phyloP scores from a whole-genome alignment of 92 coral and sea anemone species.

The Epizoanthus ramosus region DNA sequence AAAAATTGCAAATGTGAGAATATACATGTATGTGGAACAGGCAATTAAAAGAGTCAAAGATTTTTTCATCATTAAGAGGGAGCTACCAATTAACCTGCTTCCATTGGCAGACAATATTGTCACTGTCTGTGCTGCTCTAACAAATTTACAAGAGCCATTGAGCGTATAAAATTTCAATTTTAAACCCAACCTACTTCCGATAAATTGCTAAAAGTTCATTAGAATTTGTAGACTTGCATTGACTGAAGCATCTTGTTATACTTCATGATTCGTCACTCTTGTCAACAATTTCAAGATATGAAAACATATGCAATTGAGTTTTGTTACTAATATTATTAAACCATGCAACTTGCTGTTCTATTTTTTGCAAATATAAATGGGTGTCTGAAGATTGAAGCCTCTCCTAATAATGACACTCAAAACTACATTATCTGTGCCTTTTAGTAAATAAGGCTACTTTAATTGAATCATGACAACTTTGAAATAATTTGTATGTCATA shows the following conservation, averaged over 20 bases:
- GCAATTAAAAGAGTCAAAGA: constrained; percentile 40
- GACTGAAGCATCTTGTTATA: constrained; percentile 16
- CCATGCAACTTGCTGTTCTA: too few species aligned
- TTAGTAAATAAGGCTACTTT: too few species aligned
- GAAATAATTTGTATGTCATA: too few species aligned
- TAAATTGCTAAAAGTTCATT: background rate
- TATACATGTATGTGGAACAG: constrained; percentile 47
- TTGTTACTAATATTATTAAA: too few species aligned
- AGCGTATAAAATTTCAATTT: background rate
- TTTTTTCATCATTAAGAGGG: constrained; percentile 34
- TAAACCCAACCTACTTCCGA: background rate
- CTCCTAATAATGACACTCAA: too few species aligned
- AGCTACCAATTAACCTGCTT: constrained; percentile 46
- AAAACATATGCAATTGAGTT: too few species aligned
- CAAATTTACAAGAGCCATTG: constrained; percentile 48
- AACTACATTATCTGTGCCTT: too few species aligned
- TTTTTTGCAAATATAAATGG: too few species aligned
- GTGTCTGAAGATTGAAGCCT: too few species aligned
- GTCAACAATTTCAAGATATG: too few species aligned
- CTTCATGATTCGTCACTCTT: too few species aligned
- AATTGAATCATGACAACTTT: too few species aligned
- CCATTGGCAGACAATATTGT: constrained; percentile 52
- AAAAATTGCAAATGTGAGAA: constrained; percentile 45
- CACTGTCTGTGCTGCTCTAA: constrained; percentile 43
- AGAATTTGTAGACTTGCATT: background rate